Conservation (phyloP, 37 sponge, comb jelly and placozoan species). For the Mnemiopsis leidyi region DNA sequence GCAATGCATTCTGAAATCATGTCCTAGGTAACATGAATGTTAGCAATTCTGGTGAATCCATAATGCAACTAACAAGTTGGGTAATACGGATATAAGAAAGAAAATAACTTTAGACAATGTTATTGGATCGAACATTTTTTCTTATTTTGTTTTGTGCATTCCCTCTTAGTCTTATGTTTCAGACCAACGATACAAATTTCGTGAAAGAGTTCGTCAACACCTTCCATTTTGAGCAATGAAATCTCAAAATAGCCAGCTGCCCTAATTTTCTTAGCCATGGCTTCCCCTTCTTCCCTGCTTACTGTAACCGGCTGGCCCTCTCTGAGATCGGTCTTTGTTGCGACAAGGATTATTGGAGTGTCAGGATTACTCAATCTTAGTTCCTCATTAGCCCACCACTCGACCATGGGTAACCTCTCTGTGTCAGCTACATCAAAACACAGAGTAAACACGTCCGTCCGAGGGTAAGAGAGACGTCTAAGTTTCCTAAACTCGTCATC, state of each 20-base stretch:
- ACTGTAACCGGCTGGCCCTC: background rate
- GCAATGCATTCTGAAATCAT: background rate
- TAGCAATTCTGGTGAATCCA: background rate
- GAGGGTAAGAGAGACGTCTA: background rate
- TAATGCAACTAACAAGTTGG: no score
- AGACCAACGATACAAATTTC: background rate
- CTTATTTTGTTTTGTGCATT: no score
- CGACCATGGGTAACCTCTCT: background rate
- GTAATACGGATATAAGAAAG: no score
- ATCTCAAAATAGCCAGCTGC: background rate
- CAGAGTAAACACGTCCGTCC: background rate
- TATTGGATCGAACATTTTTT: no score
- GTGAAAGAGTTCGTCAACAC: conserved; percentile 13
- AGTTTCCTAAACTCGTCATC: background rate
- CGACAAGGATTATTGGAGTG: background rate
- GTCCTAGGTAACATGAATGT: background rate
- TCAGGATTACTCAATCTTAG: background rate
- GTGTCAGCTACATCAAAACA: background rate
- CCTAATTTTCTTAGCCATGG: background rate
- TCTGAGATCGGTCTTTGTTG: background rate
- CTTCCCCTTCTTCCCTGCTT: background rate
- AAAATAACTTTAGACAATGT: no score
- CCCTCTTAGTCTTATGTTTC: no score
- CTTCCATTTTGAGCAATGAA: background rate
- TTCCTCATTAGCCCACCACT: background rate